Percentiles rank a stretch among this genome's conserved stretches.
Evolutionary conservation across 2,113 vertebrate genomes (phyloP).

Genomic region (Rhabdomys dilectus): DNA sequence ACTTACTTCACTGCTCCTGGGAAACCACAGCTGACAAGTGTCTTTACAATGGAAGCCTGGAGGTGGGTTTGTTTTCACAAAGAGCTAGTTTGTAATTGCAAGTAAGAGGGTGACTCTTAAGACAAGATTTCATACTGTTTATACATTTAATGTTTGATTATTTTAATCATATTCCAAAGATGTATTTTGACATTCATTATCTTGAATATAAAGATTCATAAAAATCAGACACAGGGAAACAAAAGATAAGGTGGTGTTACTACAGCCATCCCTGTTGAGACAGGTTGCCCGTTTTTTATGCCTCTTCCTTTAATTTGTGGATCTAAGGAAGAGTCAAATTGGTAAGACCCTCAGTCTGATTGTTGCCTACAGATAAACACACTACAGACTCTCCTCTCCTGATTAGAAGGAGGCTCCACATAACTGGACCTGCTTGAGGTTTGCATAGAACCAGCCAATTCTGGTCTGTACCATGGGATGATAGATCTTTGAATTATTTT

Average conservation of each 20-base stretch:
- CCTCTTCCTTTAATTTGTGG: constrained; percentile 7
- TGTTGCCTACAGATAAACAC: not conserved
- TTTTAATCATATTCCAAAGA: constrained; percentile 58
- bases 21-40: constrained; percentile 42
- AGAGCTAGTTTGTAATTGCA: constrained; percentile 65
- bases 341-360: not conserved
- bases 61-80: constrained; percentile 58
- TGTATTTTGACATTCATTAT: constrained; percentile 65
- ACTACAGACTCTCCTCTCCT: not conserved
- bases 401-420: not conserved
- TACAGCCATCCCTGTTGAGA: not conserved
- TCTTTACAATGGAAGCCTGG: constrained; percentile 29
- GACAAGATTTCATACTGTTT: constrained; percentile 59
- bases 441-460: not conserved
- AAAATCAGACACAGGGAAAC: constrained; percentile 52
- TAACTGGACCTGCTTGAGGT: not conserved
- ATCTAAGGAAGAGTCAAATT: not conserved
- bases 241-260: not conserved
- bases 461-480: not conserved
- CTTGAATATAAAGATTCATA: constrained; percentile 59
- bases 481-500: not conserved
- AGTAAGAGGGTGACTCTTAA: constrained; percentile 42
- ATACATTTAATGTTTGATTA: constrained; percentile 68
- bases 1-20: not conserved
- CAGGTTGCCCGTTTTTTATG: not conserved